Evolutionary conservation across 1,140 invertebrate species (phyloP), one percentile per base, ranked within the genome.

Genomic region (Platyscapa corneri): DNA sequence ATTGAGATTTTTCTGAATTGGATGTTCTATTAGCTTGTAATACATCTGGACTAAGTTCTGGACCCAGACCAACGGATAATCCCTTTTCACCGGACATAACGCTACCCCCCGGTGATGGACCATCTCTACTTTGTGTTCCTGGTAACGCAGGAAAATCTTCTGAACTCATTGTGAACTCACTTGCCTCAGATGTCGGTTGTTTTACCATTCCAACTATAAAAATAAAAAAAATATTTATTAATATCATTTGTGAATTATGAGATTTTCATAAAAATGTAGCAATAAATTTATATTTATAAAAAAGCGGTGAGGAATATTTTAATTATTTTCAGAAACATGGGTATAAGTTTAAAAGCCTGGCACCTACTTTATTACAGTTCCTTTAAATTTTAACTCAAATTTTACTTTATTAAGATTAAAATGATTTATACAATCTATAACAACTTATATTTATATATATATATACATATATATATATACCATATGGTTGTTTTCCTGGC

Each of bases 121-220:
- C 94, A 84, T 94, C 94, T 89, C 94, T 93, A 88, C 93, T 92
- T 89, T 94, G 94, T 89, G 95, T 96, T 92, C 95, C 96, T 85
- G 96, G 99, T 93, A 99, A 95, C 90, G 99, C 99, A 87, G 99
- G 99, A 94, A 99, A 99, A 94, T 99, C 99, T 94, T 99, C 99
- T 88, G 96, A 97, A 88, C 98, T 98, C 96, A 99, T 99, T 88
- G 97, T 98, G 94, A 99, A 99, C 93, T 99, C 98, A 89, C 96
- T 97, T 88, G 97, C 95, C 93, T 98, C 97, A 49, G 97, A 96
- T 89, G 97, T 97, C 85, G 97, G 97, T 92, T 98, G 97, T 93
- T 99, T 99, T 87, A 99, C 98, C 97, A 98, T 98, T 90, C 98
- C 98, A 93, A 98, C 97, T 97, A 92, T 27, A 74, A n/a, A 60